Evolutionary conservation across 2,113 vertebrate species (phyloP).

Genomic region (Ophthalmolycus amberensis): DNA sequence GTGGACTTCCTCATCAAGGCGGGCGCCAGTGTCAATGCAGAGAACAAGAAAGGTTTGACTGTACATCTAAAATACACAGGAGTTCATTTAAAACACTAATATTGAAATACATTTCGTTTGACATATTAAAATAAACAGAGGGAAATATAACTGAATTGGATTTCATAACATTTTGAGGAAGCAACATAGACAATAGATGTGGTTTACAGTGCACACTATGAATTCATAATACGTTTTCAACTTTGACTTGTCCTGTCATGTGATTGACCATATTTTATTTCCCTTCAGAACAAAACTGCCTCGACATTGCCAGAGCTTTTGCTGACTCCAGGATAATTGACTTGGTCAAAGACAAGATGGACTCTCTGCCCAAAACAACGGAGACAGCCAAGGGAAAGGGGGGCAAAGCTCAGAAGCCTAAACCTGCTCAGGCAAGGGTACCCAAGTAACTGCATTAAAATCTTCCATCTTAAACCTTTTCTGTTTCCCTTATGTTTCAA

Average conservation of each 20-base stretch:
- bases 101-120: neutral
- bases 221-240: neutral
- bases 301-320: constrained; percentile 87
- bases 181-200: neutral
- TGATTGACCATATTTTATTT: constrained; percentile 42
- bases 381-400: constrained; percentile 75
- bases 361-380: constrained; percentile 79
- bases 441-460: neutral
- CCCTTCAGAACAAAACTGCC: constrained; percentile 84
- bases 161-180: neutral
- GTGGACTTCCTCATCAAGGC: constrained; percentile 89
- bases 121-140: neutral
- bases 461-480: neutral
- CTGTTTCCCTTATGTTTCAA: neutral
- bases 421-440: constrained; percentile 77
- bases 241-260: constrained; percentile 1
- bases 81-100: neutral
- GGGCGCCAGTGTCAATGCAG: constrained; percentile 84
- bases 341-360: constrained; percentile 85
- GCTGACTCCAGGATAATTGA: constrained; percentile 85
- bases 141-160: neutral
- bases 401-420: constrained; percentile 69
- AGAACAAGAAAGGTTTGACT: constrained; percentile 87
- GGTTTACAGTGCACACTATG: neutral
- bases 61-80: neutral